A percentile compares a stretch with the other conserved stretches of the same genome.
phyloP scores from a whole-genome alignment of 2,888 invertebrate genomes.

The Odontocolon sp. region DNA sequence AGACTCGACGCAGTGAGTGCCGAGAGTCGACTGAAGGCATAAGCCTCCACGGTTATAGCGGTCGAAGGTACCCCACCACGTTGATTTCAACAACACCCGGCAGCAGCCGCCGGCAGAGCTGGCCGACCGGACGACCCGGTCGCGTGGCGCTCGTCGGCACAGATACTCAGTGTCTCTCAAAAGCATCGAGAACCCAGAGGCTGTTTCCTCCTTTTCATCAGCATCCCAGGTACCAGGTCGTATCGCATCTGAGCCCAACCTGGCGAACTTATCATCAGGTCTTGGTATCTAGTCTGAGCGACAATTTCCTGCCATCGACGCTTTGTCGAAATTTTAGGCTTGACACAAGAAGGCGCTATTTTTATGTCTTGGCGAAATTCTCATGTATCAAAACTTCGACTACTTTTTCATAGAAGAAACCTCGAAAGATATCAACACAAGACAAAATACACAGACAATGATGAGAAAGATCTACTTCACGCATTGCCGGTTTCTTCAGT shows the following conservation, averaged over 20 bases:
- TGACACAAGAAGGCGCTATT: too few species aligned
- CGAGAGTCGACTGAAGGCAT: slow-evolving; percentile 78
- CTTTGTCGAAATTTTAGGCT: too few species aligned
- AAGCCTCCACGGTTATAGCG: slow-evolving; percentile 72
- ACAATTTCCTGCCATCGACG: too few species aligned
- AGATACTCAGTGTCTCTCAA: slow-evolving; percentile 79
- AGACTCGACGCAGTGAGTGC: slow-evolving; percentile 78
- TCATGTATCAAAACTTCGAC: not conserved
- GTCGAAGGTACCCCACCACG: slow-evolving; percentile 79
- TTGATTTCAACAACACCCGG: slow-evolving; percentile 77
- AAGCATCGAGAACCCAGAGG: slow-evolving; percentile 52
- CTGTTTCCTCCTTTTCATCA: slow-evolving; percentile 14
- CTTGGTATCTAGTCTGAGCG: too few species aligned
- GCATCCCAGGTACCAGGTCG: not conserved
- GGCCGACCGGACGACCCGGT: slow-evolving; percentile 76
- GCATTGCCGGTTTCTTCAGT: slow-evolving; percentile 23
- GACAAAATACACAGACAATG: slow-evolving; percentile 29
- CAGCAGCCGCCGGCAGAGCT: slow-evolving; percentile 66
- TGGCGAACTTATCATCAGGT: not conserved
- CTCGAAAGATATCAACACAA: slow-evolving; percentile 11
- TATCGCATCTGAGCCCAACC: not conserved
- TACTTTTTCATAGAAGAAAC: too few species aligned
- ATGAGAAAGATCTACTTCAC: slow-evolving; percentile 49
- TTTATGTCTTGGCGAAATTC: not conserved
- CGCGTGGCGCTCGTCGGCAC: slow-evolving; percentile 77